Conservation (phyloP, 2,113 vertebrate species). For the Promerops cafer region DNA sequence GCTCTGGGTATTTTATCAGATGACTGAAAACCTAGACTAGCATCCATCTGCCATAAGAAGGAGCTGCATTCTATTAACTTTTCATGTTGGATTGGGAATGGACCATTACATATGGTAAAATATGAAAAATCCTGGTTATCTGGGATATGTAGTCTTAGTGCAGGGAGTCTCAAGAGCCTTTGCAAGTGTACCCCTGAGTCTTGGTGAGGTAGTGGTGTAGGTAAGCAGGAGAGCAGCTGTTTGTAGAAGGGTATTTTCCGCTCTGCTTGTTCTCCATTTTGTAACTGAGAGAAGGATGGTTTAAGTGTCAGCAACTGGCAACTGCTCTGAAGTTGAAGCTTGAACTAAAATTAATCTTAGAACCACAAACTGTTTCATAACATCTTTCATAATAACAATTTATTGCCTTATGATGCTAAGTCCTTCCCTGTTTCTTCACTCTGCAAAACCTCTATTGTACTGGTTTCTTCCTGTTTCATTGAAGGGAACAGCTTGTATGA, state of each 20-base stretch:
- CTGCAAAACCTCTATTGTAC: slow-evolving; percentile 41
- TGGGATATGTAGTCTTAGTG: not conserved
- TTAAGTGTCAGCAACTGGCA: not conserved
- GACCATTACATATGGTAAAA: not conserved
- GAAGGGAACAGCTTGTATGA: slow-evolving; percentile 53
- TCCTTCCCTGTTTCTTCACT: not conserved
- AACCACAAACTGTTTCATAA: slow-evolving; percentile 54
- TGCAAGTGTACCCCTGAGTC: not conserved
- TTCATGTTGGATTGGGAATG: not conserved
- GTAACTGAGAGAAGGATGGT: not conserved
- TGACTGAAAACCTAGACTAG: not conserved
- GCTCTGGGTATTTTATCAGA: not conserved
- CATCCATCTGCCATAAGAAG: not conserved
- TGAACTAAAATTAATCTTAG: slow-evolving; percentile 46
- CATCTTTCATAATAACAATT: slow-evolving; percentile 42
- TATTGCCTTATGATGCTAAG: slow-evolving; percentile 31
- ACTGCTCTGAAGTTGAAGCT: not conserved
- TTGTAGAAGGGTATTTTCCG: not conserved
- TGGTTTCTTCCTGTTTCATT: slow-evolving; percentile 45
- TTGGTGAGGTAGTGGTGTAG: not conserved
- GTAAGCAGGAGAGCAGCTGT: not conserved
- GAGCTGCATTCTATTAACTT: not conserved
- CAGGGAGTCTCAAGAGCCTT: not conserved
- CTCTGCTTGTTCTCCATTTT: not conserved
- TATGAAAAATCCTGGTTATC: not conserved